These are phyloP conservation scores for Spheniscus humboldti DNA, from an alignment of 2,797 vertebrate genomes.

Conservation along the genomic window DNA sequence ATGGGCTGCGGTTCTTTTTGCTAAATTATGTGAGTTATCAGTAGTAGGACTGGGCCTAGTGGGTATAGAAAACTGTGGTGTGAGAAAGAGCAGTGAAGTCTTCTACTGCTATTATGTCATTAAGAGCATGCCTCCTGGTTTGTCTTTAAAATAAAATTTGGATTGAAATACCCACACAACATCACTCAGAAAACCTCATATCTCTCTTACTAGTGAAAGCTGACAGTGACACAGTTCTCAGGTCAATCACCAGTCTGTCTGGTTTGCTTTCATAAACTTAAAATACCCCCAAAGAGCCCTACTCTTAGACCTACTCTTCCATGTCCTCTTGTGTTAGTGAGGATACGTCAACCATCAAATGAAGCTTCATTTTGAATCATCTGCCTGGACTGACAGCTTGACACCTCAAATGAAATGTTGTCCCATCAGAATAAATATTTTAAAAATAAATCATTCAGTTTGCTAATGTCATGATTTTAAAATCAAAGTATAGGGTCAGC, in stretches of 20 bases:
- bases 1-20: not conserved
- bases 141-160: not conserved
- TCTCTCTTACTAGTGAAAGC: not conserved
- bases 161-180: not conserved
- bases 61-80: not conserved
- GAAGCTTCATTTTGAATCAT: not conserved
- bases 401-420: slow-evolving; percentile 16
- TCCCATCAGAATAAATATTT: slow-evolving; percentile 38
- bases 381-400: slow-evolving; percentile 13
- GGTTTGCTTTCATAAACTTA: not conserved
- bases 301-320: not conserved
- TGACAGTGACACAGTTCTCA: not conserved
- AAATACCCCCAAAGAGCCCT: not conserved
- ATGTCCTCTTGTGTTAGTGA: not conserved
- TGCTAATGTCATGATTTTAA: slow-evolving; percentile 28
- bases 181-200: not conserved
- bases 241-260: not conserved
- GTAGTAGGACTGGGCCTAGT: not conserved
- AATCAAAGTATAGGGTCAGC: not conserved
- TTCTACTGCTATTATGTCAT: not conserved
- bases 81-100: not conserved
- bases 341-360: not conserved
- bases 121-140: not conserved
- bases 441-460: not conserved
- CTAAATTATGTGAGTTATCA: not conserved